phyloP scores from a whole-genome alignment of 2,797 vertebrate species.

The Aplochiton taeniatus region DNA sequence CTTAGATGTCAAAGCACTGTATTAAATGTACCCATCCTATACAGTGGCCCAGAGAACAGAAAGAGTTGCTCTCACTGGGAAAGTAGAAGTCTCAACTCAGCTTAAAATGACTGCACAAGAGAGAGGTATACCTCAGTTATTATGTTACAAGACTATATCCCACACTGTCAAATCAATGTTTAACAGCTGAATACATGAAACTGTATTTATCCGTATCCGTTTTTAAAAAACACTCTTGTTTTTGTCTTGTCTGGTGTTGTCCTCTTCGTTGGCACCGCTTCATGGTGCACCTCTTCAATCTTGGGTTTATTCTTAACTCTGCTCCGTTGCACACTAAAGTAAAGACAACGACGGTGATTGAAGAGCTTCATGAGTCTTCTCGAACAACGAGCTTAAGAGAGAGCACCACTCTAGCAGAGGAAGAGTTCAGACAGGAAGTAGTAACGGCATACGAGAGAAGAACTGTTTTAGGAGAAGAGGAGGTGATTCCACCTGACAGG shows the following conservation, averaged over 20 bases:
- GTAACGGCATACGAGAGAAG: slow-evolving; percentile 13
- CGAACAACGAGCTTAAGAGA: slow-evolving; percentile 23
- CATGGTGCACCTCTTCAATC: slow-evolving; percentile 66
- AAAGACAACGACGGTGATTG: slow-evolving; percentile 12
- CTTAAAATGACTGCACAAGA: slow-evolving; percentile 5
- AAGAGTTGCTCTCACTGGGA: slow-evolving; percentile 2
- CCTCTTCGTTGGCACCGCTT: slow-evolving; percentile 56
- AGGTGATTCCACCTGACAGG: not conserved
- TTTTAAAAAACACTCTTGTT: too few relatives aligned
- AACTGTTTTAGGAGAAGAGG: not conserved
- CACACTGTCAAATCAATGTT: not conserved
- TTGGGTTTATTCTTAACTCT: slow-evolving; percentile 54
- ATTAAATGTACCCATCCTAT: not conserved
- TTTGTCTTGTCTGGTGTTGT: slow-evolving; percentile 47
- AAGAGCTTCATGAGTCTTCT: slow-evolving; percentile 21
- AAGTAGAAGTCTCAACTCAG: slow-evolving; percentile 6
- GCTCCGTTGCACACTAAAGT: slow-evolving; percentile 33
- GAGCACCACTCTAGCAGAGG: slow-evolving; percentile 22
- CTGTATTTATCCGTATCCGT: not conserved
- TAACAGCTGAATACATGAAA: not conserved
- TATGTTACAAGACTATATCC: not conserved
- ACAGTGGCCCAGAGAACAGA: slow-evolving; percentile 16
- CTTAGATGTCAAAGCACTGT: too few relatives aligned
- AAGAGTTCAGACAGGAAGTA: slow-evolving; percentile 37
- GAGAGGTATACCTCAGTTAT: slow-evolving; percentile 16